Evolutionary conservation across 2,113 vertebrate species (phyloP), one percentile per base, ranked within the genome.

Genomic region (Labeo catla): DNA sequence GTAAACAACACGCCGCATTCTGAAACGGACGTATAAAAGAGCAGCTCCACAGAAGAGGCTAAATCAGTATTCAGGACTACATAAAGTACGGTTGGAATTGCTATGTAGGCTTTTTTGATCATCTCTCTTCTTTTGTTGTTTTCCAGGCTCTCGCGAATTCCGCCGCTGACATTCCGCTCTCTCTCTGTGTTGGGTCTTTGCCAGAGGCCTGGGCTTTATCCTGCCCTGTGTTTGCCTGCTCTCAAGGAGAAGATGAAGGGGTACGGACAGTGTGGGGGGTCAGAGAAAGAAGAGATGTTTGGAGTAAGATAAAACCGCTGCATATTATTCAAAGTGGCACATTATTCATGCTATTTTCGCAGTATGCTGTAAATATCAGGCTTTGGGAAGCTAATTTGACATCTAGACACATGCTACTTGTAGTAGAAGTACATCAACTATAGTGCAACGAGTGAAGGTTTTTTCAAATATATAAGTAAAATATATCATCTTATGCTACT

Each of bases 211-310:
- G 63, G 68, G 91, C 93, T 93, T 90, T 93, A 96, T 95, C 93
- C 94, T 93, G 91, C 88, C 90, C 87, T 83, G 93, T 87, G 89
- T 88, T 94, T 94, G 90, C 89, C 93, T 93, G 92, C 94, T 94
- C 91, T 94, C 91, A 47, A 90, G 93, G 94, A 91, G 93, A 88
- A 85, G 89, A 54, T 63, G 74, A 82, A 72, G 82, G 84, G 63
- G 85, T 68, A 66, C 49, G 83, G 54, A 34, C 63, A 74, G 73
- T 78, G 28, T 59, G 54, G 63, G 52, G 63, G 52, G 84, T n/a
- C 21, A 66, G 70, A 52, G 84, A 85, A 59, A 78, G 47, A 66
- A 49, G 52, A 23, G 68, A 21, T 54, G 49, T 52, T 61, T 8
- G 63, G 47, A 39, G 5, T 12, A 63, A 12, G 23, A 54, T 36